Percentiles rank a stretch among this genome's conserved stretches.
Conservation (phyloP, 2,888 invertebrate genomes). For the Ormyrus labotus region DNA sequence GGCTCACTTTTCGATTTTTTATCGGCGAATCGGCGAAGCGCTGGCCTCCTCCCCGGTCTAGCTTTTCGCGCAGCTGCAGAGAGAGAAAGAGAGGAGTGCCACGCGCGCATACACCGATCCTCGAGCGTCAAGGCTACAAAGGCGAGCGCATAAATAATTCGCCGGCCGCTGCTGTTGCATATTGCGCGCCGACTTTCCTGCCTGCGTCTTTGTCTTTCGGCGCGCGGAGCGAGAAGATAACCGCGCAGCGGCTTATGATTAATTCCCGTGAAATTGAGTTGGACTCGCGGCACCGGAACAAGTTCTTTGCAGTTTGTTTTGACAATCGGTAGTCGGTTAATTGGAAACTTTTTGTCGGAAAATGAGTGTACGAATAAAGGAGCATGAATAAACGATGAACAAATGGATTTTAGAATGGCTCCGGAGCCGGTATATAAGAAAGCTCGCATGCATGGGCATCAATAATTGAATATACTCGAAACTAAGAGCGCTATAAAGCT, state of each 20-base stretch:
- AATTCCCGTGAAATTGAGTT: conserved; percentile 40
- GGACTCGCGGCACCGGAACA: neutral
- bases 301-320: neutral
- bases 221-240: neutral
- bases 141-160: conserved; percentile 46
- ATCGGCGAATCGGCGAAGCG: neutral
- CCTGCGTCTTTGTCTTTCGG: neutral
- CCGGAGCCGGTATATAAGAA: no score
- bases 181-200: conserved; percentile 12
- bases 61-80: conserved; percentile 47
- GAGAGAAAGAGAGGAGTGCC: neutral
- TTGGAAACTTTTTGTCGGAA: no score
- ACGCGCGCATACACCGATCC: neutral
- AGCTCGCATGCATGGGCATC: neutral
- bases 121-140: conserved; percentile 3
- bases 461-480: conserved; percentile 1
- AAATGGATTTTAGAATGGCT: no score
- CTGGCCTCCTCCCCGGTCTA: conserved; percentile 3
- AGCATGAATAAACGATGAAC: no score
- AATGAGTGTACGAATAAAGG: no score
- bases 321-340: no score
- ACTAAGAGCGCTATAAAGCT: neutral
- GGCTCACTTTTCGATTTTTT: neutral
- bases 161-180: neutral
- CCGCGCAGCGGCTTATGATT: conserved; percentile 22